Percentiles rank a stretch among this genome's conserved stretches.
Conservation (phyloP, 1,140 invertebrate genomes). For the Asbolus verrucosus region DNA sequence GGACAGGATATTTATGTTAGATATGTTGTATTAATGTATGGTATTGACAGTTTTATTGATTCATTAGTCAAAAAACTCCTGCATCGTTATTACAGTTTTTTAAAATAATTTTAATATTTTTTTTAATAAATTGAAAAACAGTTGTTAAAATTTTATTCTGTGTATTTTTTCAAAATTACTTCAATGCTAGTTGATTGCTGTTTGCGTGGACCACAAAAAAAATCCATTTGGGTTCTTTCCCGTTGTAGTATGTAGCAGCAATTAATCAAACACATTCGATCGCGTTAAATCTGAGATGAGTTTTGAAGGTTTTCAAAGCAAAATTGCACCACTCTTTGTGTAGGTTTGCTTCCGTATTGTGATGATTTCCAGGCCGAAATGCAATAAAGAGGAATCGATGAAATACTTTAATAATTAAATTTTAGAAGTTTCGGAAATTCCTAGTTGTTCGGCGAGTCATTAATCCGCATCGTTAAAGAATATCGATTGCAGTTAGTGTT, state of each 20-base stretch:
- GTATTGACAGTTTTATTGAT: too few species aligned
- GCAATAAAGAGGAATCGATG: slow-evolving; percentile 31
- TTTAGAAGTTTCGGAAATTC: slow-evolving; percentile 34
- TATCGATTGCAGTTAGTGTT: slow-evolving; percentile 12
- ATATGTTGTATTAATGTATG: too few species aligned
- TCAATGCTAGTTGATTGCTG: too few species aligned
- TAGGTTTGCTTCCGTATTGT: slow-evolving; percentile 19
- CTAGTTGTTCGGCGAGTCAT: slow-evolving; percentile 6
- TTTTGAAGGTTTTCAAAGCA: slow-evolving; percentile 18
- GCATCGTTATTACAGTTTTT: too few species aligned
- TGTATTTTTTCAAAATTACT: too few species aligned
- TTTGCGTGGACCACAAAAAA: not conserved
- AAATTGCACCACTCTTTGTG: slow-evolving; percentile 1
- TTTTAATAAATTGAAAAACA: too few species aligned
- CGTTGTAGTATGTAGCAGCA: too few species aligned
- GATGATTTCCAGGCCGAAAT: slow-evolving; percentile 12
- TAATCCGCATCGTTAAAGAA: slow-evolving; percentile 30
- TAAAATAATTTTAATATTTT: too few species aligned
- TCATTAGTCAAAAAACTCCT: too few species aligned
- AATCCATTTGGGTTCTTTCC: too few species aligned
- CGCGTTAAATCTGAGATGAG: slow-evolving; percentile 4
- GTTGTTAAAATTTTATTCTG: too few species aligned
- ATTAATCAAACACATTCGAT: not conserved
- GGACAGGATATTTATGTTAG: too few species aligned
- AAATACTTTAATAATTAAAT: slow-evolving; percentile 40